Percentiles rank a stretch among this genome's conserved stretches.
These are phyloP conservation scores for Fulica atra DNA, from an alignment of 2,113 vertebrate species.

Conservation along the genomic window DNA sequence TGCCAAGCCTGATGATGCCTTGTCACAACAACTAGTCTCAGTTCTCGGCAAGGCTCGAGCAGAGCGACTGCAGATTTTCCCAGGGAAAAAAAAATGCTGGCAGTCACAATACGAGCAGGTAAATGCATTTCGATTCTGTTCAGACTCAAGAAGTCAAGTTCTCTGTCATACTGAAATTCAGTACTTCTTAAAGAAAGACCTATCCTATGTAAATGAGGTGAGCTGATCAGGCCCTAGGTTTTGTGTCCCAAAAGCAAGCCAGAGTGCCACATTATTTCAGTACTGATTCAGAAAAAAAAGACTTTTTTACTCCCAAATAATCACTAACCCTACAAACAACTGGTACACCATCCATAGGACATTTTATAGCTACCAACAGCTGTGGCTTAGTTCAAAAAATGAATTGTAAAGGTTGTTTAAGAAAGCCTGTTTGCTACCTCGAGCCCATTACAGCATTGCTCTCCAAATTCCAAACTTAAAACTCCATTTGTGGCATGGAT, in stretches of 20 bases:
- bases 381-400: neutral
- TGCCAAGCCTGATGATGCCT: conserved; percentile 1
- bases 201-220: neutral
- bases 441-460: neutral
- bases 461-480: neutral
- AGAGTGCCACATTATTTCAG: neutral
- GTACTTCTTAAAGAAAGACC: neutral
- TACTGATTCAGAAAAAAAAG: neutral
- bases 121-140: neutral
- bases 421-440: neutral
- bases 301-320: neutral
- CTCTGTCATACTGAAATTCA: neutral
- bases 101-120: neutral
- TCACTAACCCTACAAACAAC: neutral
- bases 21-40: conserved; percentile 36
- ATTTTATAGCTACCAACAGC: neutral
- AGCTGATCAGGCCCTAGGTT: neutral
- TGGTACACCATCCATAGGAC: neutral
- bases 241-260: neutral
- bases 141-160: neutral
- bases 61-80: neutral
- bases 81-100: neutral
- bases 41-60: neutral
- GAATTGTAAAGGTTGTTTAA: neutral
- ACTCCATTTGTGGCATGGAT: neutral